These are phyloP conservation scores for Epinephelus malabaricus DNA, from an alignment of 2,797 vertebrate genomes.

Conservation along the genomic window DNA sequence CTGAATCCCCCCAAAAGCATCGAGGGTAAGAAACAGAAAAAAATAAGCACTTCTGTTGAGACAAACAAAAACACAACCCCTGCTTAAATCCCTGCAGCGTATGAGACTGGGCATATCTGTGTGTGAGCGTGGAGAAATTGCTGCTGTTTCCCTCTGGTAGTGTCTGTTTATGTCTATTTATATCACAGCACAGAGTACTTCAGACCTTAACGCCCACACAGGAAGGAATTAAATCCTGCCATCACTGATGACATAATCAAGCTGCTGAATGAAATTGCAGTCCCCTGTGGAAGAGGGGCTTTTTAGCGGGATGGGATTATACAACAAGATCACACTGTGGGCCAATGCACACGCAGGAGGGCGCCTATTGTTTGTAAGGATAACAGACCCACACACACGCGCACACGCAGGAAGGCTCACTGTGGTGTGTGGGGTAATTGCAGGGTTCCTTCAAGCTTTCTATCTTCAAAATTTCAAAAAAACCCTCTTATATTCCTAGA, in stretches of 20 bases:
- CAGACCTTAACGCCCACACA: slow-evolving; percentile 68
- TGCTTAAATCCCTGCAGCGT: slow-evolving; percentile 20
- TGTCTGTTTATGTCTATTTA: slow-evolving; percentile 73
- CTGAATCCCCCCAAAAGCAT: slow-evolving; percentile 16
- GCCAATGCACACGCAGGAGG: slow-evolving; percentile 29
- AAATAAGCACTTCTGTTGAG: slow-evolving; percentile 24
- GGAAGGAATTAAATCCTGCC: slow-evolving; percentile 75
- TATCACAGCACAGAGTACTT: slow-evolving; percentile 67
- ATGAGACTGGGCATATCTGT: slow-evolving; percentile 24
- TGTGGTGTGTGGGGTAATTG: slow-evolving; percentile 12
- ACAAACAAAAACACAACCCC: slow-evolving; percentile 29
- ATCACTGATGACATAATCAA: slow-evolving; percentile 81
- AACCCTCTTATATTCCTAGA: neutral
- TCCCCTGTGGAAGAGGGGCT: slow-evolving; percentile 50
- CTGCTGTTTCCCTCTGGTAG: slow-evolving; percentile 61
- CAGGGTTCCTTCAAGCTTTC: slow-evolving; percentile 6
- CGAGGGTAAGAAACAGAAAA: neutral
- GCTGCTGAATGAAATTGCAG: slow-evolving; percentile 71
- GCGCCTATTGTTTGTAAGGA: slow-evolving; percentile 23
- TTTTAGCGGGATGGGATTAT: slow-evolving; percentile 68
- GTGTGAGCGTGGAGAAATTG: slow-evolving; percentile 29
- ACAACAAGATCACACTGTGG: slow-evolving; percentile 55
- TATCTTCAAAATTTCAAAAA: neutral
- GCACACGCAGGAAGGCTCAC: neutral
- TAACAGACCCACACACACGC: slow-evolving; percentile 10